A percentile compares a stretch with the other conserved stretches of the same genome.
Evolutionary conservation across 2,797 vertebrate genomes (phyloP).

Genomic region (Crenuchus spilurus): DNA sequence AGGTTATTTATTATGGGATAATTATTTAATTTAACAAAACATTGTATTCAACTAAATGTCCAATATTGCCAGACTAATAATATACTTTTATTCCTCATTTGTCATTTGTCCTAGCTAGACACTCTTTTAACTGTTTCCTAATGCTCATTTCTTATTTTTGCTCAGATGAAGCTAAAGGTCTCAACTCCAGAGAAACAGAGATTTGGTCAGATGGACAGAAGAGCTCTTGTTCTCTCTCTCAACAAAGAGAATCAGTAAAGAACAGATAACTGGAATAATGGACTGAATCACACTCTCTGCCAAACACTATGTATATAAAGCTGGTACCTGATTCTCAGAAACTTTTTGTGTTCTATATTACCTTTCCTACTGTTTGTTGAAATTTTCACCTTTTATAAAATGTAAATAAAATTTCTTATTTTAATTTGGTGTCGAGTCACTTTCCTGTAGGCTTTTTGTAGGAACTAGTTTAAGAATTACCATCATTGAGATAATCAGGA

Average conservation of each 20-base stretch:
- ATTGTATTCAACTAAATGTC: background rate
- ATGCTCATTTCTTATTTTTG: background rate
- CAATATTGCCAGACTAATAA: too few relatives aligned
- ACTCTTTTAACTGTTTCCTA: background rate
- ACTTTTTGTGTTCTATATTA: background rate
- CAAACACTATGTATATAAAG: constrained; percentile 39
- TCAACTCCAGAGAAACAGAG: constrained; percentile 75
- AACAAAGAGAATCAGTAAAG: constrained; percentile 76
- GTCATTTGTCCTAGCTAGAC: too few relatives aligned
- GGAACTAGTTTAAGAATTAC: too few relatives aligned
- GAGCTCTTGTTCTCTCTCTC: constrained; percentile 67
- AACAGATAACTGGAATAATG: background rate
- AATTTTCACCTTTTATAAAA: constrained; percentile 42
- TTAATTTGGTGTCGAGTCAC: background rate
- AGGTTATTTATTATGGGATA: too few relatives aligned
- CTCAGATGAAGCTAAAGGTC: constrained; percentile 73
- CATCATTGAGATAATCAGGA: too few relatives aligned
- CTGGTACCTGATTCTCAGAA: constrained; percentile 7
- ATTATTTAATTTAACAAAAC: too few relatives aligned
- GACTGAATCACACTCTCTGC: background rate
- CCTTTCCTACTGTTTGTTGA: background rate
- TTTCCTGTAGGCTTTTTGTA: background rate
- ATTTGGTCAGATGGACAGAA: constrained; percentile 66
- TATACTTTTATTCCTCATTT: too few relatives aligned
- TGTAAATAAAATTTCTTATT: constrained; percentile 73